Evolutionary conservation across 2,113 vertebrate genomes (phyloP), one percentile per base, ranked within the genome.

Genomic region (Actinemys pallida): DNA sequence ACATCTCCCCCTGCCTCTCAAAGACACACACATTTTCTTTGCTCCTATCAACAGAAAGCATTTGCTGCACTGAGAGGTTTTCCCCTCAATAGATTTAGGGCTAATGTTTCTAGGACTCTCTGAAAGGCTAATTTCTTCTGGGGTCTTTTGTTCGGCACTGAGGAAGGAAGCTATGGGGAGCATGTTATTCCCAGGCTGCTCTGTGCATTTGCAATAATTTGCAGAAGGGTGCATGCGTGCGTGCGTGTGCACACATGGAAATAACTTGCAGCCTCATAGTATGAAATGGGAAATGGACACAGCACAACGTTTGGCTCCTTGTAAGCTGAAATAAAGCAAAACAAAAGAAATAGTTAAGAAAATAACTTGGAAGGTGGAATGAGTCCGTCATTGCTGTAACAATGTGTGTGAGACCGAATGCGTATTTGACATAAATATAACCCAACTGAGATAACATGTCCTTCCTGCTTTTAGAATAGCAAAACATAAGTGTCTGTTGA

Each of bases 281-380:
- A 54, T 69, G 49, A 81, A 81, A 49, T 29, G 57, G 39, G 50
- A 81, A 91, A 86, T 86, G 39, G 17, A 72, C 65, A 76, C 39
- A 19, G n/a, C 54, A 27, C 57, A 85, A 85, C 56, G 65, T 81
- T 80, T 69, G 49, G 29, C 49, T 81, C 47, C 80, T 87, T 87
- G 65, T 59, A 59, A 42, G 75, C 3, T 83, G 39, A 90, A 87
- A 35, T 49, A 45, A 87, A 87, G 42, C 10, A 84, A 87, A 88
- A 59, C 56, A 76, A 93, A 84, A 84, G 5, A 62, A 95, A 93
- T 3, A 45, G 57, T 52, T 90, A 92, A 31, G 57, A 83, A 93
- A 83, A 42, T 3, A 50, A 81, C 45, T 45, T 22, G 87, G 57
- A 79, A 81, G 7, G 7, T 79, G 54, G 72, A 86, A 88, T 11